Evolutionary conservation across 2,888 invertebrate genomes (phyloP), one percentile per base, ranked within the genome.

Genomic region (Parochlus steinenii): DNA sequence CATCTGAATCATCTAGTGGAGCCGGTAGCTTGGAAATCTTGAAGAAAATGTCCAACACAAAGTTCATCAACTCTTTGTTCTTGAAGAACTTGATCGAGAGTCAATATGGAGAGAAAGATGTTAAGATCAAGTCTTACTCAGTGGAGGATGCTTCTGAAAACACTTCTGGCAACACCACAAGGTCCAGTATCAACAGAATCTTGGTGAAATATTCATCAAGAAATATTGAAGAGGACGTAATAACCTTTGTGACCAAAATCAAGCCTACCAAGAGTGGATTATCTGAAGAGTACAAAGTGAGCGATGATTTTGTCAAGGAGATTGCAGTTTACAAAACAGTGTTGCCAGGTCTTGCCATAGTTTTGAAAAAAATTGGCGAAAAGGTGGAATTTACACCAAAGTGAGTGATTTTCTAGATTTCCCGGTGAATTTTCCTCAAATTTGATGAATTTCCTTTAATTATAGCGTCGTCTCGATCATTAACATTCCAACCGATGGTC

Each of bases 51-150:
- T 15, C 39, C 3, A 34, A 31, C 28, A 38, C 39, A n/a, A 41
- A 39, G 30, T 41, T 41, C 19, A 38, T 41, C 7, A 41, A 41
- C 33, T 41, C 41, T 23, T 27, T 41, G 18, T 41, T 41, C 32
- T 23, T 39, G 15, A 41, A 39, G 24, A 39, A 41, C 29, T 24
- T 39, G n/a, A 15, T 41, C 14, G 41, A 41, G 29, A 31, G 15
- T 2, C 34, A 39, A 17, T 38, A 22, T 20, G 28, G 31, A 15
- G 34, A 38, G 27, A 38, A 28, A 26, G 35, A 39, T 26, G 41
- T 39, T 8, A 35, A 35, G 15, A 37, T 41, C 10, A 38, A 38
- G 22, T 38, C 28, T 3, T 39, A 37, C n/a, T 32, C 17, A 6
- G 28, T 35, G 5, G 41, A 41, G 25, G 28, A 31, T 15, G 39